Base-by-base conservation (phyloP, 2,797 vertebrate species). In the Pachyuromys duprasi region DNA sequence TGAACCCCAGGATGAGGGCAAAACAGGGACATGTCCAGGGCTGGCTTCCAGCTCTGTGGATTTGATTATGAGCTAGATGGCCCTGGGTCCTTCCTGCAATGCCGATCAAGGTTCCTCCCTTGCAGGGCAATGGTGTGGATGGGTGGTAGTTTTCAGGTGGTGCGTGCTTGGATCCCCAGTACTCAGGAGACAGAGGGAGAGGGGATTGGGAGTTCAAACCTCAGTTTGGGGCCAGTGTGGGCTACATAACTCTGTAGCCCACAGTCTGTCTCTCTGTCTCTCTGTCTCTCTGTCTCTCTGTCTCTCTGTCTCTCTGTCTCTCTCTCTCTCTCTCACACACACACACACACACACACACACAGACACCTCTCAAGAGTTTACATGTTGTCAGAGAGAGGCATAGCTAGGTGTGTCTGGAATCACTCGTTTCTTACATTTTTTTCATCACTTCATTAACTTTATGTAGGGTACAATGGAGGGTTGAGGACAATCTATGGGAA, bases 41-140 rank as follows among this genome's bases (percentile, higher is more conserved):
- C n/a, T 5, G 89, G 75, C 76, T 39, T 33, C 33, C 5, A 5
- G 15, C 45, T 55, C n/a, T 39, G 78, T 94, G 84, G 9, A 22
- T 13, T 7, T 45, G 39, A 63, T 45, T 8, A 7, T 31, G 60
- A 42, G 60, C 26, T 65, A 33, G 81, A 18, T 57, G 5, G 86
- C 90, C 86, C 92, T 55, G 92, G 87, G 57, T 70, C 49, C 62
- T 91, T 55, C 83, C 22, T 17, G 28, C 89, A 90, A 83, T 1
- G 26, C 12, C 33, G 18, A 42, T n/a, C 24, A 22, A 28, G 53
- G 62, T n/a, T 49, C 45, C 80, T 86, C 69, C 65, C 14, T 86
- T 28, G 8, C 42, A 84, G 65, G 53, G 67, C 53, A 24, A 6
- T 14, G 33, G 26, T 33, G 8, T 78, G 22, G 31, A 31, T 0